phyloP scores from a whole-genome alignment of 1,140 invertebrate species.

The Stenopsyche tienmushanensis region DNA sequence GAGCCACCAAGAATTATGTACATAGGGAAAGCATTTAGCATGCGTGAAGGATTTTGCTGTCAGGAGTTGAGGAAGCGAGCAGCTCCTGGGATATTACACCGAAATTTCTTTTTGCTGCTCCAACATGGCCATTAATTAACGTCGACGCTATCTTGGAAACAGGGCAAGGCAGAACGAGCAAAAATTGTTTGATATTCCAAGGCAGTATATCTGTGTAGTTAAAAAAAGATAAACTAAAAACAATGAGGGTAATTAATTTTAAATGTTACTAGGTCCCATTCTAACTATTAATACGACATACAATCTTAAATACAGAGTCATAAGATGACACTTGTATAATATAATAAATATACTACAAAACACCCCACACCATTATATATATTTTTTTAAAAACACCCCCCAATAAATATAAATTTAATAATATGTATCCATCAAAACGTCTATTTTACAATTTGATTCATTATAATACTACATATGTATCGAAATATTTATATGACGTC shows the following conservation, averaged over 20 bases:
- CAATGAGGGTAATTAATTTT: conserved; percentile 29
- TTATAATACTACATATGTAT: no score
- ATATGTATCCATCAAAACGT: no score
- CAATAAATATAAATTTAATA: no score
- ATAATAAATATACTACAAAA: no score
- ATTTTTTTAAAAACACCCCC: no score
- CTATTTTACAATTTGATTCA: no score
- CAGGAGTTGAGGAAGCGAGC: background rate
- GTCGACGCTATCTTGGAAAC: conserved; percentile 2
- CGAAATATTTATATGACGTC: no score
- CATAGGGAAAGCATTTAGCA: background rate
- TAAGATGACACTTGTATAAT: no score
- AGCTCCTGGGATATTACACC: conserved; percentile 1
- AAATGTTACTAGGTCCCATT: conserved; percentile 12
- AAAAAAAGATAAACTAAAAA: conserved; percentile 18
- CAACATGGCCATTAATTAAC: background rate
- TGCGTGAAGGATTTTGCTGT: conserved; percentile 8
- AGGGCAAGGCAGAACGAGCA: background rate
- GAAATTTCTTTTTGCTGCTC: background rate
- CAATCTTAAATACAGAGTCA: no score
- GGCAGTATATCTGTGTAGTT: background rate
- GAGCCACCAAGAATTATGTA: background rate
- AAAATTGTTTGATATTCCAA: conserved; percentile 4
- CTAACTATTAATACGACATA: background rate
- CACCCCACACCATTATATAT: no score